phyloP scores from a whole-genome alignment of 2,113 vertebrate genomes.

The Empidonax alnorum region DNA sequence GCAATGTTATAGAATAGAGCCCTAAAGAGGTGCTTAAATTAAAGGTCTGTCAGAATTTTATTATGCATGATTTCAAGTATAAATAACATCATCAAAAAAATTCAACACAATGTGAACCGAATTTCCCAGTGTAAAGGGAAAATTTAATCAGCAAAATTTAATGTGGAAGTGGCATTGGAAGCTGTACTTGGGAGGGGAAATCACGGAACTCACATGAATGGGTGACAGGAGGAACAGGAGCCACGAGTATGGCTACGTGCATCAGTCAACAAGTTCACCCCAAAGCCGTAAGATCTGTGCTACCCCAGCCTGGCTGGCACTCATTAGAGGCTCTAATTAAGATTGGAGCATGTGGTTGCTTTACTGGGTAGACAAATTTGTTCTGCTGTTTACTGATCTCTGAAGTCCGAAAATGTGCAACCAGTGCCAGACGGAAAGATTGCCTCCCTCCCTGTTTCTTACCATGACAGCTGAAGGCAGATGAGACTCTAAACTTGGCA shows the following conservation, averaged over 20 bases:
- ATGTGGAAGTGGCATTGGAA: not conserved
- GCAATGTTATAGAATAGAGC: not conserved
- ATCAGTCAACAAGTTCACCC: not conserved
- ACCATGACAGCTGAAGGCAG: not conserved
- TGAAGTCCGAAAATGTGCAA: not conserved
- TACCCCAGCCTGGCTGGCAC: not conserved
- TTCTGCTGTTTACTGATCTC: slow-evolving; percentile 18
- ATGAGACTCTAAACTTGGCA: not conserved
- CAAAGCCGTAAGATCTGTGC: not conserved
- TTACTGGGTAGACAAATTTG: not conserved
- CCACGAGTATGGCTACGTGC: accelerated
- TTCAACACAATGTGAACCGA: not conserved
- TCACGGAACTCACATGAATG: not conserved
- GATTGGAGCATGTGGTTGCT: not conserved
- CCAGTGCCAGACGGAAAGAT: not conserved
- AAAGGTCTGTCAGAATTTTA: slow-evolving; percentile 27
- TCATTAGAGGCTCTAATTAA: not conserved
- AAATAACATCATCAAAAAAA: slow-evolving; percentile 10
- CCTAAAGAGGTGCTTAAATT: not conserved
- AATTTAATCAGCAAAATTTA: not conserved
- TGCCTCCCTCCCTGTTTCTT: not conserved
- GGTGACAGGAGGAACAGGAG: not conserved
- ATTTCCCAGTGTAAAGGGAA: not conserved
- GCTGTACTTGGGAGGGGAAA: not conserved
- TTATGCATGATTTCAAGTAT: not conserved